These are phyloP conservation scores for Hermodice carunculata DNA, from an alignment of 2,888 invertebrate genomes.

Conservation along the genomic window DNA sequence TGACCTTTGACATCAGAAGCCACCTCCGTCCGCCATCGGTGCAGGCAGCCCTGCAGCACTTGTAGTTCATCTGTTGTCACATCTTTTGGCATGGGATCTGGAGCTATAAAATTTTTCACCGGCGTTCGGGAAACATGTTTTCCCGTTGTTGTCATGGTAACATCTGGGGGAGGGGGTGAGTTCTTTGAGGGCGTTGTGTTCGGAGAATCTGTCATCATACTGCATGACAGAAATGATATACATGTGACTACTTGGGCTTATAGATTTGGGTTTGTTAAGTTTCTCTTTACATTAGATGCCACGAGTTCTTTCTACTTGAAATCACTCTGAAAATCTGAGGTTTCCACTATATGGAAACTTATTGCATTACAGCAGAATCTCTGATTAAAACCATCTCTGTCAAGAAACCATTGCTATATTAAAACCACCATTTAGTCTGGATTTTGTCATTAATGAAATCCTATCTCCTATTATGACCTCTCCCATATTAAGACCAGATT, in stretches of 20 bases:
- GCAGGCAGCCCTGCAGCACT: constrained; percentile 67
- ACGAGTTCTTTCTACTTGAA: background rate
- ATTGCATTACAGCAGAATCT: too few relatives aligned
- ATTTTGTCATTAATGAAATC: too few relatives aligned
- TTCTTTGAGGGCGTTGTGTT: constrained; percentile 41
- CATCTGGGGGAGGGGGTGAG: constrained; percentile 5
- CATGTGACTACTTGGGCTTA: too few relatives aligned
- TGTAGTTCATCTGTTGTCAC: constrained; percentile 63
- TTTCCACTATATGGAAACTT: too few relatives aligned
- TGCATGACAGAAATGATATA: constrained; percentile 13
- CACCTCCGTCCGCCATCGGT: constrained; percentile 69
- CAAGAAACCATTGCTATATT: too few relatives aligned
- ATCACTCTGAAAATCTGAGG: background rate
- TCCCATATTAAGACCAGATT: too few relatives aligned
- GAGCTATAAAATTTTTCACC: constrained; percentile 3
- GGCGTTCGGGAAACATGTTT: background rate
- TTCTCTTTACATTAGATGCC: too few relatives aligned
- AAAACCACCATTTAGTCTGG: too few relatives aligned
- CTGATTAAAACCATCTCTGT: too few relatives aligned
- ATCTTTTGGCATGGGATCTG: constrained; percentile 62
- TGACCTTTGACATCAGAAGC: constrained; percentile 68
- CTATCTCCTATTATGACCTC: too few relatives aligned
- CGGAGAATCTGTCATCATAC: constrained; percentile 48
- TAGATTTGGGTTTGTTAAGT: too few relatives aligned
- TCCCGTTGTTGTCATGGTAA: background rate